Base-by-base conservation (phyloP, 2,113 vertebrate species). In the Gymnorhina tibicen region DNA sequence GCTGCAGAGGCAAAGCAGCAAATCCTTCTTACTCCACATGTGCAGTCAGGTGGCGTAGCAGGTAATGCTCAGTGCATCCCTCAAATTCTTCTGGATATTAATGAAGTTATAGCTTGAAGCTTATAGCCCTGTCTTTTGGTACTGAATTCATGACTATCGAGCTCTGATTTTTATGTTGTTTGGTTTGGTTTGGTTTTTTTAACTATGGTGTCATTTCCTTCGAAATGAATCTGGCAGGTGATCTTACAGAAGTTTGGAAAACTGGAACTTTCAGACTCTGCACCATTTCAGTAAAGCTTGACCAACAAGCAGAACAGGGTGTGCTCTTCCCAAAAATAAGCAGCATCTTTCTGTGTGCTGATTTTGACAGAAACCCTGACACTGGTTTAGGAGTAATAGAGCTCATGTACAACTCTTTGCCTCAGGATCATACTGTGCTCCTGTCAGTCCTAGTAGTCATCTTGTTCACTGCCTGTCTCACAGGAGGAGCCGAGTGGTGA, bases 381-480 rank as follows among this genome's bases (percentile, higher is more conserved):
- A 39, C 24, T 0, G 0, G 27, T 74, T 94, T 87, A 88, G 72
- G 30, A 88, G 47, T 63, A 89, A 74, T 83, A 70, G 47, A 87
- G 62, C 49, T 80, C 23, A 27, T 39, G 46, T 62, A 46, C 73
- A 70, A 10, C 67, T 83, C 70, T 56, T 76, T 88, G 82, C 92
- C 85, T 90, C 82, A 93, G 96, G 93, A 91, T 85, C 30, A 5
- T 67, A 11, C 87, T 69, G 15, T 74, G 55, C 63, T 95, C 59
- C 85, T 94, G 87, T 96, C 87, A 91, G 77, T 85, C 81, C 74
- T 66, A 41, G 70, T 69, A 80, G 78, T 50, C 85, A 73, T 92
- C 46, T 64, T 11, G 0, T 69, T 87, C 66, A 15, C 63, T 7
- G 52, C 49, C n/a, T 93, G 67, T 90, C 90, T 93, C 55, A 9